These are phyloP conservation scores for Sitta carolinensis DNA, from an alignment of 2,797 vertebrate genomes.

Conservation along the genomic window DNA sequence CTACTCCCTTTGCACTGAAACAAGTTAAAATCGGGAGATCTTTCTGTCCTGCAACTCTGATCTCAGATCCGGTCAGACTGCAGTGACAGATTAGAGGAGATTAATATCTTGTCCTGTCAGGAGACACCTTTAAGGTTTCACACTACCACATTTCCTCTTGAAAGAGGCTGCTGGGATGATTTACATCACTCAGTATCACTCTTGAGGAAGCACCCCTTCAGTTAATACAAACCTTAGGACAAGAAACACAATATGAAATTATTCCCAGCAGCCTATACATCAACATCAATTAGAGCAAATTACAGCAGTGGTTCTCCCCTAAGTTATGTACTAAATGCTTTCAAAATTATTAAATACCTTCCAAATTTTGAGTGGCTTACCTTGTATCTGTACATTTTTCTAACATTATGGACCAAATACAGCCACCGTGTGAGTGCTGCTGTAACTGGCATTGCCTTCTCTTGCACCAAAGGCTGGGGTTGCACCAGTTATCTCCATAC, in stretches of 20 bases:
- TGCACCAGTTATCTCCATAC: neutral
- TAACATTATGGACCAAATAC: neutral
- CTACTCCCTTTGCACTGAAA: neutral
- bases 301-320: neutral
- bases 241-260: neutral
- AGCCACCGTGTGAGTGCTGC: neutral
- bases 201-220: neutral
- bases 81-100: neutral
- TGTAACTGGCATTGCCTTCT: rapidly evolving
- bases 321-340: neutral
- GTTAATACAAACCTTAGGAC: neutral
- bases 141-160: neutral
- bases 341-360: neutral
- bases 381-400: neutral
- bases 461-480: neutral
- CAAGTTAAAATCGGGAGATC: neutral
- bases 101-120: neutral
- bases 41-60: neutral
- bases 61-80: neutral
- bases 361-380: neutral
- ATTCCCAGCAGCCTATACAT: neutral
- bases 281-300: neutral
- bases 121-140: neutral
- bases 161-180: neutral
- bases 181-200: neutral